Conservation (phyloP, 2,113 vertebrate genomes). For the Pelusios castaneus region DNA sequence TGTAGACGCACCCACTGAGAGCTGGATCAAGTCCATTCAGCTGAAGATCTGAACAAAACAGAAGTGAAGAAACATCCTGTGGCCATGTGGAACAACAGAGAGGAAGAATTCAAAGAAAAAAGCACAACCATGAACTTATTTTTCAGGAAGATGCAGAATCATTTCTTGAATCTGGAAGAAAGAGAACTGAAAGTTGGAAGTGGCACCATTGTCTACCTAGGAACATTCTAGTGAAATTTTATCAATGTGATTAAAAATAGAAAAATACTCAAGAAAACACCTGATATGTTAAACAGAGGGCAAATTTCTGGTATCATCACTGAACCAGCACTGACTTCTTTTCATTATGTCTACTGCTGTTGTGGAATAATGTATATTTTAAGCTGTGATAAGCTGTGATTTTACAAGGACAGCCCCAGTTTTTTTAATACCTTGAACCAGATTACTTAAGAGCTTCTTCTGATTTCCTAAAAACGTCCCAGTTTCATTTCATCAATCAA, state of each 20-base stretch:
- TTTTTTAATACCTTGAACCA: not conserved
- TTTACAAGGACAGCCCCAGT: not conserved
- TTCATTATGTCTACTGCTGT: constrained; percentile 6
- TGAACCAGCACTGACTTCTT: constrained; percentile 22
- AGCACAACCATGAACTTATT: not conserved
- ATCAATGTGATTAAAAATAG: constrained; percentile 22
- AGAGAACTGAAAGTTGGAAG: not conserved
- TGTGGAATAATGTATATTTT: constrained; percentile 1
- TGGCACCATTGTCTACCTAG: not conserved
- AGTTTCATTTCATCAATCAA: not conserved
- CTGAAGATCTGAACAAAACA: not conserved
- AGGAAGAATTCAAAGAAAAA: not conserved
- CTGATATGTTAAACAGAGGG: not conserved
- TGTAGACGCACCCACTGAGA: no score
- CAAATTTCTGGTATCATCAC: constrained; percentile 7
- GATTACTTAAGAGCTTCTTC: not conserved
- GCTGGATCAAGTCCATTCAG: not conserved
- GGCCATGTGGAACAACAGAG: not conserved
- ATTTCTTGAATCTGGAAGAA: not conserved
- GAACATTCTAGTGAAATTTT: not conserved
- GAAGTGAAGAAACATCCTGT: not conserved
- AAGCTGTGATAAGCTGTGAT: not conserved
- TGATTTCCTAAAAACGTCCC: not conserved
- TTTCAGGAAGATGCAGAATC: not conserved
- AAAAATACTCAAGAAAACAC: not conserved